Conservation (phyloP, 2,113 vertebrate genomes). For the Crypturellus undulatus region DNA sequence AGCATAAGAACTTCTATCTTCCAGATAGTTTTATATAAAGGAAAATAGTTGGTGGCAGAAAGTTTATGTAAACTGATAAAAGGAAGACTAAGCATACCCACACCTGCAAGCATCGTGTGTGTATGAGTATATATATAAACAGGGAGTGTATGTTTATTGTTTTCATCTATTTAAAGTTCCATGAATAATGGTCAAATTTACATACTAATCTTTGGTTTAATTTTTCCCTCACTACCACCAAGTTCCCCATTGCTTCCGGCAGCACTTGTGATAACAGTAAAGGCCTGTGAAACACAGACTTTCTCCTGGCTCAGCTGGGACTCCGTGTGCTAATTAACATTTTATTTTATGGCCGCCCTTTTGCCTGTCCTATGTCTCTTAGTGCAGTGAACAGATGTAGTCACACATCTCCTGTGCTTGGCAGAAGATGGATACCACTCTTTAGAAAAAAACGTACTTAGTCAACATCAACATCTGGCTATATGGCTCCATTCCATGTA, state of each 20-base stretch:
- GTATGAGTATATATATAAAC: not conserved
- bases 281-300: conserved; percentile 10
- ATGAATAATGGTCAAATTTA: not conserved
- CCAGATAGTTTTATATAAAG: not conserved
- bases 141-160: not conserved
- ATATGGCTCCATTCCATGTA: conserved; percentile 54
- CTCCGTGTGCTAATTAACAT: conserved; percentile 67
- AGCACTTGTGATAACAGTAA: not conserved
- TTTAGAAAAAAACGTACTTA: conserved; percentile 61
- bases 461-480: conserved; percentile 81
- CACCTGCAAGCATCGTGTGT: not conserved
- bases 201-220: not conserved
- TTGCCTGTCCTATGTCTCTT: conserved; percentile 60
- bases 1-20: not conserved
- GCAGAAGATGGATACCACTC: conserved; percentile 78
- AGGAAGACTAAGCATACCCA: not conserved
- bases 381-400: conserved; percentile 76
- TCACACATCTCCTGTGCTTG: conserved; percentile 65
- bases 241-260: not conserved
- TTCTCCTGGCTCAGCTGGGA: not conserved
- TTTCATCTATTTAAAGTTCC: not conserved
- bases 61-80: not conserved
- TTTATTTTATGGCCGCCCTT: conserved; percentile 77
- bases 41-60: not conserved
- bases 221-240: not conserved